Base-by-base conservation (phyloP, 1,140 invertebrate species). In the Scylla paramamosain region DNA sequence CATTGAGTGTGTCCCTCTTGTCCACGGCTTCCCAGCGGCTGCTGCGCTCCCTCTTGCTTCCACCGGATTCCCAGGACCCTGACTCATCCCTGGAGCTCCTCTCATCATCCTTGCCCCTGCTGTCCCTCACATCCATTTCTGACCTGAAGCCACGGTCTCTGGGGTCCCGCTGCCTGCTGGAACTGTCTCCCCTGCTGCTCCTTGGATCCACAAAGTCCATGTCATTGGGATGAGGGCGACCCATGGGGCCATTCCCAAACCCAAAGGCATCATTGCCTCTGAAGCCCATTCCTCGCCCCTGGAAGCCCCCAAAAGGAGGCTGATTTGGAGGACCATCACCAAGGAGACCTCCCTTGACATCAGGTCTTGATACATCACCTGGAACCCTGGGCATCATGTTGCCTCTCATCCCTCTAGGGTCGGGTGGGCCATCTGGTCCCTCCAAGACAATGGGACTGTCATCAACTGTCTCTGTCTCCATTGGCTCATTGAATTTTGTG, bases 21-120 rank as follows among this genome's bases (percentile, higher is more conserved):
- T 93, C 92, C 20, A 16, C 92, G 16, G 77, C 82, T 16, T 93
- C 92, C 92, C 92, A 93, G 1, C 92, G 92, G 59, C 45, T 86
- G 84, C 83, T 86, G 39, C 91, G 90, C n/a, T 95, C 94, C 39
- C 88, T 82, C 29, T 87, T 94, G 88, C 93, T 89, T 52, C 16
- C 59, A 20, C 29, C 84, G 46, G n/a, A 52, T 25, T 39, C 93
- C 93, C 46, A 48, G 83, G 29, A 82, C 20, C 48, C 83, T 12
- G 8, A 10, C 25, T 93, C 92, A 25, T 94, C 93, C 31, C n/a
- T 48, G 20, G 46, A n/a, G 59, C 82, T 89, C 45, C 84, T 31
- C 45, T 87, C 89, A n/a, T 92, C 94, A 88, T 92, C 48, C n/a
- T 31, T 77, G n/a, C 88, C 48, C 46, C 83, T 82, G 20, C 86